These are phyloP conservation scores for Colostygia pectinataria DNA, from an alignment of 2,888 invertebrate species.

Conservation along the genomic window DNA sequence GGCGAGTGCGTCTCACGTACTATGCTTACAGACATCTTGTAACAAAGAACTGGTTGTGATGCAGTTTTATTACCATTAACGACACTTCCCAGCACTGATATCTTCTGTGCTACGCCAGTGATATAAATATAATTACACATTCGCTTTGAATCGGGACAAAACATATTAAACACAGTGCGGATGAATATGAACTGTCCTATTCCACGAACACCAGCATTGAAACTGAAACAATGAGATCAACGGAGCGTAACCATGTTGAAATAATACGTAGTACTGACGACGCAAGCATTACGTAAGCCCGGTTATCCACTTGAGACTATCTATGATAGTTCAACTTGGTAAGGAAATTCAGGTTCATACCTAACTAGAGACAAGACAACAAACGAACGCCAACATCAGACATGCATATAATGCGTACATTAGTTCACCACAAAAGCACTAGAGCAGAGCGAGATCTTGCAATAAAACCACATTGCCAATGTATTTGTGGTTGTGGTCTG, in stretches of 20 bases:
- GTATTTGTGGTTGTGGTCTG: conserved; percentile 51
- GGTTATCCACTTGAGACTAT: conserved; percentile 15
- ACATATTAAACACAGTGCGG: conserved; percentile 10
- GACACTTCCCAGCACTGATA: conserved; percentile 30
- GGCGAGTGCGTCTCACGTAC: conserved; percentile 29
- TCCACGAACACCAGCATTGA: conserved; percentile 19
- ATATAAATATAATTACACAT: conserved; percentile 40
- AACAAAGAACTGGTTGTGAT: conserved; percentile 65
- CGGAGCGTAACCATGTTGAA: conserved; percentile 21
- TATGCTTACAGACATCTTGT: conserved; percentile 39
- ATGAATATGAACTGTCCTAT: conserved; percentile 17
- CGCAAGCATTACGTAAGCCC: conserved; percentile 21
- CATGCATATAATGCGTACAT: conserved; percentile 48
- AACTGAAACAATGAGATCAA: conserved; percentile 25
- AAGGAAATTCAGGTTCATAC: conserved; percentile 13
- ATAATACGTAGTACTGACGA: conserved; percentile 7
- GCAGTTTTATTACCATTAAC: conserved; percentile 50
- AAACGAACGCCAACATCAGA: conserved; percentile 28
- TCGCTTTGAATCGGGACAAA: conserved; percentile 22
- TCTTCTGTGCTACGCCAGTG: conserved; percentile 16
- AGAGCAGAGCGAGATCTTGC: conserved; percentile 62
- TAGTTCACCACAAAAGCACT: conserved; percentile 59
- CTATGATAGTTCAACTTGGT: conserved; percentile 4
- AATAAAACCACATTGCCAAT: conserved; percentile 55
- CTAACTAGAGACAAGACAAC: conserved; percentile 11